Percentiles rank a stretch among this genome's conserved stretches.
Conservation (phyloP, 2,888 invertebrate species). For the Apodemia duryi region DNA sequence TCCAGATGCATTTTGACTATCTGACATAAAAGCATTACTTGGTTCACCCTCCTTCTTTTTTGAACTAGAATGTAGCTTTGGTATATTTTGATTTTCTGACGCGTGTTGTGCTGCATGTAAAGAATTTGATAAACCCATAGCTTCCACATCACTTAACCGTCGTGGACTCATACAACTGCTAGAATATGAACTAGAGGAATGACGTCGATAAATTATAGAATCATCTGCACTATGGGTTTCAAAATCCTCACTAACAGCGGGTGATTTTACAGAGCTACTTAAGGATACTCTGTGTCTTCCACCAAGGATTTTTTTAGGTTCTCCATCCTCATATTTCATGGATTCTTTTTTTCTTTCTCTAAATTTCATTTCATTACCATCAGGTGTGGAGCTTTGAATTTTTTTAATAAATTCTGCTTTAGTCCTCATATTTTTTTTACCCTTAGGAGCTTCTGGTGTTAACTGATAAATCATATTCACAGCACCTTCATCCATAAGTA, state of each 20-base stretch:
- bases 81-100: slow-evolving; percentile 32
- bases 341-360: slow-evolving; percentile 73
- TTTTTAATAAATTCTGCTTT: slow-evolving; percentile 82
- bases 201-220: slow-evolving; percentile 88
- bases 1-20: slow-evolving; percentile 35
- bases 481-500: slow-evolving; percentile 92
- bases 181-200: slow-evolving; percentile 91
- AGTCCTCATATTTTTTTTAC: slow-evolving; percentile 70
- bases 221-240: slow-evolving; percentile 84
- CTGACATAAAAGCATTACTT: slow-evolving; percentile 41
- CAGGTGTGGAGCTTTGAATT: slow-evolving; percentile 72
- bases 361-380: slow-evolving; percentile 67
- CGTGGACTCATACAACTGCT: slow-evolving; percentile 83
- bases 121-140: slow-evolving; percentile 37
- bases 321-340: slow-evolving; percentile 52
- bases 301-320: slow-evolving; percentile 54
- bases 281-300: slow-evolving; percentile 60
- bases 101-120: slow-evolving; percentile 30
- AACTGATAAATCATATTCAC: slow-evolving; percentile 91
- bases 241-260: slow-evolving; percentile 81
- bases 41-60: slow-evolving; percentile 29
- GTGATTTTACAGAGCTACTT: slow-evolving; percentile 68
- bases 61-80: slow-evolving; percentile 32
- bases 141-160: slow-evolving; percentile 77
- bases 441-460: slow-evolving; percentile 77